phyloP scores from a whole-genome alignment of 1,140 invertebrate species.

The Zaprionus taronus region DNA sequence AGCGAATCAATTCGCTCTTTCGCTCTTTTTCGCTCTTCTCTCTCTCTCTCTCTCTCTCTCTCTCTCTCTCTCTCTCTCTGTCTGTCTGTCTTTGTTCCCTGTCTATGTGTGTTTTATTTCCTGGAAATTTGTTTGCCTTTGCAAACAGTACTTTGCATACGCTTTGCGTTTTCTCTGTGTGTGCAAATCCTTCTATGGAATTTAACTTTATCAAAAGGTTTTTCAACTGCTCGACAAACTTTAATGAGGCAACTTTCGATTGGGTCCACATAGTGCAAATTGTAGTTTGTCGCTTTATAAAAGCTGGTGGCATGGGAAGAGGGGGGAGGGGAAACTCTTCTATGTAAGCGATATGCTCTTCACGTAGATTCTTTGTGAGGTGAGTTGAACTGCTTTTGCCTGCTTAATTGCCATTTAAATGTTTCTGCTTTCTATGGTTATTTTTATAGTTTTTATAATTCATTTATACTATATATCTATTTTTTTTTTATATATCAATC shows the following conservation, averaged over 20 bases:
- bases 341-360: neutral
- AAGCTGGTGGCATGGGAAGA: neutral
- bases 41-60: neutral
- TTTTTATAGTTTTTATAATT: too few species aligned
- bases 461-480: too few species aligned
- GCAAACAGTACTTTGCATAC: neutral
- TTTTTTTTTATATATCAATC: too few species aligned
- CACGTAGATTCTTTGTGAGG: too few species aligned
- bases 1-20: neutral
- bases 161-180: neutral
- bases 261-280: neutral
- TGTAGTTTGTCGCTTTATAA: neutral
- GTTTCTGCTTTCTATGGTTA: too few species aligned
- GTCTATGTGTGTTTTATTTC: neutral
- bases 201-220: constrained; percentile 1
- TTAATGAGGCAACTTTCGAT: constrained; percentile 6
- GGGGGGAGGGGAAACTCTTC: rapidly evolving
- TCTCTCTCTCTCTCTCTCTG: neutral
- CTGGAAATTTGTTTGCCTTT: neutral
- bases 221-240: neutral
- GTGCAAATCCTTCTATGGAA: neutral
- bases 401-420: neutral
- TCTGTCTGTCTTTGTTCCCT: too few species aligned
- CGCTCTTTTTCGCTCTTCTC: neutral
- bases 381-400: neutral